Conservation (phyloP, 2,113 vertebrate genomes). For the Seriola quinqueradiata region DNA sequence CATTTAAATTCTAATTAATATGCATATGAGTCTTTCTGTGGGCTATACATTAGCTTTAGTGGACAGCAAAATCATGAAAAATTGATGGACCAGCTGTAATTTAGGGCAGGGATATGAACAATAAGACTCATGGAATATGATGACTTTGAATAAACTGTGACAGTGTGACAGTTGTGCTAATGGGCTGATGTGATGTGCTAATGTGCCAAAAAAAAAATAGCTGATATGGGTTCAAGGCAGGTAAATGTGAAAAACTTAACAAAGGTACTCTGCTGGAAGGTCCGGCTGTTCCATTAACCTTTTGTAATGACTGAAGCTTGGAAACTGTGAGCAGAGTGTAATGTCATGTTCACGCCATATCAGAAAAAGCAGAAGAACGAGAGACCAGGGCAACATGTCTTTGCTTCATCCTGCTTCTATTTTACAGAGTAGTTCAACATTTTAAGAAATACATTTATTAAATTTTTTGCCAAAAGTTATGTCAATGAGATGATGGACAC, state of each 20-base stretch:
- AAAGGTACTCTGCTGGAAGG: constrained; percentile 48
- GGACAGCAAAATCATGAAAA: constrained; percentile 75
- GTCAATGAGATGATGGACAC: neutral
- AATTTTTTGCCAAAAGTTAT: neutral
- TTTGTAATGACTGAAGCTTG: constrained; percentile 59
- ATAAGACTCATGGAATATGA: constrained; percentile 46
- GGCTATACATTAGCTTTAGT: constrained; percentile 69
- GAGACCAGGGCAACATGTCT: constrained; percentile 1
- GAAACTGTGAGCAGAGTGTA: constrained; percentile 49
- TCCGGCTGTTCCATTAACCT: constrained; percentile 74
- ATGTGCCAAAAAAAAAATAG: constrained; percentile 13
- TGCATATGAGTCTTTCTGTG: constrained; percentile 71
- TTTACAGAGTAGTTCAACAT: constrained; percentile 12
- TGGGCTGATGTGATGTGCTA: neutral
- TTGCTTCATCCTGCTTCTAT: neutral
- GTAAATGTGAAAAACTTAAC: constrained; percentile 54
- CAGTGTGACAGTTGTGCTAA: neutral
- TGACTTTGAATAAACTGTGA: constrained; percentile 63
- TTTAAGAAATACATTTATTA: neutral
- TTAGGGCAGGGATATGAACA: constrained; percentile 52
- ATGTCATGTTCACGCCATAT: constrained; percentile 44
- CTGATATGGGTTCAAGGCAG: constrained; percentile 29
- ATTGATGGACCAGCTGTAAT: constrained; percentile 73
- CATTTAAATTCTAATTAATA: constrained; percentile 73
- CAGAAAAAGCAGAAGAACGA: constrained; percentile 24